Evolutionary conservation across 2,113 vertebrate species (phyloP), one percentile per base, ranked within the genome.

Genomic region (Ia io): DNA sequence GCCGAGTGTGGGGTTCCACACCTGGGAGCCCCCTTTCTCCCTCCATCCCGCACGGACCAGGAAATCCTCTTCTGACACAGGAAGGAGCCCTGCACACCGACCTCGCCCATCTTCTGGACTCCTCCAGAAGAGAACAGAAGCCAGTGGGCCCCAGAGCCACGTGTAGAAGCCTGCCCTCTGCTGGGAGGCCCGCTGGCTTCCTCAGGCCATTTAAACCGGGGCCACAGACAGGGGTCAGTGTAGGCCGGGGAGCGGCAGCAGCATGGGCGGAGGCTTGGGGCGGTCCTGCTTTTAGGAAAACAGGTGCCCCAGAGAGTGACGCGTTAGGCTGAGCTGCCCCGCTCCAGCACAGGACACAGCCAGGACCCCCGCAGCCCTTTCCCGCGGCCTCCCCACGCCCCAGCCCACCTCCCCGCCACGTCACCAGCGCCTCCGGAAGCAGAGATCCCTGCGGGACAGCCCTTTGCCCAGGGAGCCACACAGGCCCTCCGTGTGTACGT

Each of bases 141-240:
- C 61, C 82, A 8, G 0, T 0, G 32, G 42, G 40, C 30, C 11
- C 2, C 44, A 67, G 70, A 61, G 0, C 32, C 12, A 0, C 2
- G 6, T n/a, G 30, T 25, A 28, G 28, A 4, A 87, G 65, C n/a
- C 82, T 65, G 69, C 70, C 84, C 16, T 91, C 56, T 78, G 56
- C 79, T 91, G 70, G 35, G 42, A 73, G 74, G 30, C 35, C 17
- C 42, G 23, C 37, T 82, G 32, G 37, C 88, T 63, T 59, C 84
- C 42, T 28, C 69, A 1, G 32, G 53, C 22, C 51, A 1, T 2
- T 22, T 6, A 35, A 42, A 25, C 20, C 22, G 56, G 18, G 51
- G 35, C 73, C 37, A 7, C 20, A 1, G 6, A 18, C 2, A 23
- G 40, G 84, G 7, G 20, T 61, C 59, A 3, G 53, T 0, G 2